phyloP scores from a whole-genome alignment of 2,888 invertebrate genomes.

The Pandemis heparana region DNA sequence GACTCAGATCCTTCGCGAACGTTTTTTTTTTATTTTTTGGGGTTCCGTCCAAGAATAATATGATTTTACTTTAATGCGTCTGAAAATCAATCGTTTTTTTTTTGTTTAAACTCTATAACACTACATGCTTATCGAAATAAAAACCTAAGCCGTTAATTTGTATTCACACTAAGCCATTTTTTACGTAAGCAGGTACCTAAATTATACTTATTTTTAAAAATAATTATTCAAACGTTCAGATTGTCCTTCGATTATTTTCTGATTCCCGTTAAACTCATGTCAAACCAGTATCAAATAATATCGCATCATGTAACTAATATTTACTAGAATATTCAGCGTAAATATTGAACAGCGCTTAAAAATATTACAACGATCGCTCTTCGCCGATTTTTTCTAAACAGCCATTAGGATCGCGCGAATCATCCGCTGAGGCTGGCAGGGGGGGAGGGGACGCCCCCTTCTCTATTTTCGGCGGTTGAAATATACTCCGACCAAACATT shows the following conservation, averaged over 20 bases:
- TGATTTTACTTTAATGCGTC: not conserved
- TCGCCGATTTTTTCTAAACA: conserved; percentile 67
- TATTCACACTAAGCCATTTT: too few relatives aligned
- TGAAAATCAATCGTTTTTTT: not conserved
- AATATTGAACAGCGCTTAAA: not conserved
- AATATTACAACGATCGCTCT: not conserved
- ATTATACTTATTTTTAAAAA: too few relatives aligned
- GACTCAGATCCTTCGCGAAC: conserved; percentile 57
- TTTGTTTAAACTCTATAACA: too few relatives aligned
- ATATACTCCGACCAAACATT: conserved; percentile 82
- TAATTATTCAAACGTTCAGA: too few relatives aligned
- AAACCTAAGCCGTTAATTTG: too few relatives aligned
- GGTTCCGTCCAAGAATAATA: not conserved
- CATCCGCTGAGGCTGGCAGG: conserved; percentile 70
- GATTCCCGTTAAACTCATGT: not conserved
- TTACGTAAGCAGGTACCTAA: too few relatives aligned
- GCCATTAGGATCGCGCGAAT: conserved; percentile 72
- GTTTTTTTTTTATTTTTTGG: conserved; percentile 49
- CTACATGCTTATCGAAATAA: too few relatives aligned
- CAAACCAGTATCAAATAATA: not conserved
- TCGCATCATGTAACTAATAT: not conserved
- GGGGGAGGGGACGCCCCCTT: conserved; percentile 64
- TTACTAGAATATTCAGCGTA: not conserved
- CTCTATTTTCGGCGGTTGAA: conserved; percentile 82
- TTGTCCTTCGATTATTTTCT: not conserved